These are phyloP conservation scores for Camponotus vicinus DNA, from an alignment of 1,140 invertebrate genomes.

Conservation along the genomic window DNA sequence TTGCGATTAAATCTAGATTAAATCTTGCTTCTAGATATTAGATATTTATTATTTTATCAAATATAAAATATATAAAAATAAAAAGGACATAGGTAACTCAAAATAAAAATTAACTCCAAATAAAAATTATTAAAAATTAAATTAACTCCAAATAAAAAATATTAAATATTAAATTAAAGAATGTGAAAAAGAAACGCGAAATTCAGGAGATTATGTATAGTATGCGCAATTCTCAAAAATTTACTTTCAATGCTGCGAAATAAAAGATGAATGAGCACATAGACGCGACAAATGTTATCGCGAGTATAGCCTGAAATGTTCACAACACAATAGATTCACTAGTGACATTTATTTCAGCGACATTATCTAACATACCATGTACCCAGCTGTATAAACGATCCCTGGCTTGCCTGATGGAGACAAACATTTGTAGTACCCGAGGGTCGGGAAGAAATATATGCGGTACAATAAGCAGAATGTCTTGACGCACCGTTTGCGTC, in stretches of 20 bases:
- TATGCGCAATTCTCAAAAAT: conserved; percentile 9
- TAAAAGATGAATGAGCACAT: conserved; percentile 46
- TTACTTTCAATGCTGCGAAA: conserved; percentile 14
- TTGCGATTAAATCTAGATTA: neutral
- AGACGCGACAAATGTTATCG: conserved; percentile 18
- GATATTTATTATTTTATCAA: neutral
- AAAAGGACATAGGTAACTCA: neutral
- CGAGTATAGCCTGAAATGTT: conserved; percentile 39
- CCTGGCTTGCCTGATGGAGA: conserved; percentile 50
- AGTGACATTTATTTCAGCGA: conserved; percentile 54
- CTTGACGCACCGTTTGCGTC: conserved; percentile 47
- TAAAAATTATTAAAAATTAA: neutral
- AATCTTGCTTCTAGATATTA: neutral
- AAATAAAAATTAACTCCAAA: neutral
- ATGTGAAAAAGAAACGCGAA: neutral
- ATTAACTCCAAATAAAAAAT: neutral
- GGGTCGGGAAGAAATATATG: conserved; percentile 51
- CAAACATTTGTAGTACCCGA: conserved; percentile 60
- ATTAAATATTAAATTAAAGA: no score
- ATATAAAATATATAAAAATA: neutral
- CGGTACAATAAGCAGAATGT: conserved; percentile 54
- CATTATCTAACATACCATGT: conserved; percentile 55
- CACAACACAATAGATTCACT: conserved; percentile 48
- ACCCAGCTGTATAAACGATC: conserved; percentile 62
- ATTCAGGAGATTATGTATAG: neutral